Conservation (phyloP, 2,888 invertebrate genomes). For the Aphelenchoides bicaudatus region DNA sequence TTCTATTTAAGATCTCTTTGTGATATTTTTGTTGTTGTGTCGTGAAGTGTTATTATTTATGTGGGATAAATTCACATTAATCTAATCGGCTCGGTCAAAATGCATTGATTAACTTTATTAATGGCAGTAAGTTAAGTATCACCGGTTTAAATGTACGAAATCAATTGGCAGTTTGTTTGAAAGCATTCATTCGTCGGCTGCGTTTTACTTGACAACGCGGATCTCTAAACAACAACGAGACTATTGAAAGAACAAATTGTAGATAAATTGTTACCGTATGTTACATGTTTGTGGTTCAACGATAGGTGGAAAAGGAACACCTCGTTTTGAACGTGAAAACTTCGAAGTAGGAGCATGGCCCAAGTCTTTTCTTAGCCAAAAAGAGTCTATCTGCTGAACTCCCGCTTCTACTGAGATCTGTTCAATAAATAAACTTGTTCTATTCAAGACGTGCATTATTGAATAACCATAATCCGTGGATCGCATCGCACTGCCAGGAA, state of each 20-base stretch:
- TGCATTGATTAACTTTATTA: no score
- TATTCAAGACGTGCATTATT: conserved; percentile 71
- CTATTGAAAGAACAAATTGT: no score
- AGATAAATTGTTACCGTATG: no score
- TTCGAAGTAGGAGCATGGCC: background rate
- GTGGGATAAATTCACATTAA: no score
- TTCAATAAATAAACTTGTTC: conserved; percentile 79
- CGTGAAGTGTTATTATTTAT: no score
- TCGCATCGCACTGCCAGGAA: conserved; percentile 20
- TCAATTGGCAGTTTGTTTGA: no score
- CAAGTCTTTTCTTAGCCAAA: conserved; percentile 22
- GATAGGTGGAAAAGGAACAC: background rate
- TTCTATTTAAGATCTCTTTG: no score
- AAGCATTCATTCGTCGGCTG: background rate
- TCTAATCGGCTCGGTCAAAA: no score
- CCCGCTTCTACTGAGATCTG: conserved; percentile 69
- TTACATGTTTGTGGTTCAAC: background rate
- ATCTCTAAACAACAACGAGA: no score
- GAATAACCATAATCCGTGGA: conserved; percentile 82
- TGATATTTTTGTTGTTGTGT: no score
- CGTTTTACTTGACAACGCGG: conserved; percentile 5
- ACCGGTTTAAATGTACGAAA: no score
- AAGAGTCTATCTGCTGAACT: conserved; percentile 23
- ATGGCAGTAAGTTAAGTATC: no score
- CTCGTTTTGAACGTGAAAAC: background rate